Evolutionary conservation across 2,888 invertebrate species (phyloP).

Genomic region (Lucinisca nassula): DNA sequence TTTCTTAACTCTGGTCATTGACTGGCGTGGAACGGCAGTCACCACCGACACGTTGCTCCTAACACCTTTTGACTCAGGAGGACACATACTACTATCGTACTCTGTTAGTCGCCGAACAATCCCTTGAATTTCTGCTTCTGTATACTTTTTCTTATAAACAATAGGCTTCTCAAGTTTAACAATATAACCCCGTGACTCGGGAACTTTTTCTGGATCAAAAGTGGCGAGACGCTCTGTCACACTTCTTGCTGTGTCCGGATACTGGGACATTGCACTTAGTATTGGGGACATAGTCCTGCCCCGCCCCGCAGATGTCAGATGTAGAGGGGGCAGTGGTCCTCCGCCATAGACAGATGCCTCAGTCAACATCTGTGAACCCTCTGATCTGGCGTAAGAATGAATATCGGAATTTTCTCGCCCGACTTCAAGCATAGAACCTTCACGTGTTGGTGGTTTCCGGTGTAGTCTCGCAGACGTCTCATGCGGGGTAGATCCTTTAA

Average conservation of each 20-base stretch:
- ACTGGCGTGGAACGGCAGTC: constrained; percentile 67
- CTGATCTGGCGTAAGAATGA: constrained; percentile 54
- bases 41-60: constrained; percentile 63
- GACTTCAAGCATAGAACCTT: constrained; percentile 60
- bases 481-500: constrained; percentile 63
- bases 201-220: constrained; percentile 74
- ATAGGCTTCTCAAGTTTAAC: constrained; percentile 72
- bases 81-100: constrained; percentile 67
- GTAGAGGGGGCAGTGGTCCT: constrained; percentile 34
- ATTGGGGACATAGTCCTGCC: constrained; percentile 57
- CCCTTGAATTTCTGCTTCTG: constrained; percentile 69
- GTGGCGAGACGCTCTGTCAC: constrained; percentile 63
- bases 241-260: constrained; percentile 49
- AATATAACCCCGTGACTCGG: constrained; percentile 72
- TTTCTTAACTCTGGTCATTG: constrained; percentile 72
- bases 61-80: constrained; percentile 71
- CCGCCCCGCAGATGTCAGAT: constrained; percentile 35
- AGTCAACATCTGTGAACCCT: constrained; percentile 61
- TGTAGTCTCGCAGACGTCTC: constrained; percentile 64
- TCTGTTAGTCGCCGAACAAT: constrained; percentile 73
- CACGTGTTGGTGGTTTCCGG: constrained; percentile 56
- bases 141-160: constrained; percentile 76
- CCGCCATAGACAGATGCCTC: constrained; percentile 61
- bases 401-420: constrained; percentile 51
- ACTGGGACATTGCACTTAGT: constrained; percentile 57